Evolutionary conservation across 2,797 vertebrate genomes (phyloP), one percentile per base, ranked within the genome.

Genomic region (Falco novaeseelandiae): DNA sequence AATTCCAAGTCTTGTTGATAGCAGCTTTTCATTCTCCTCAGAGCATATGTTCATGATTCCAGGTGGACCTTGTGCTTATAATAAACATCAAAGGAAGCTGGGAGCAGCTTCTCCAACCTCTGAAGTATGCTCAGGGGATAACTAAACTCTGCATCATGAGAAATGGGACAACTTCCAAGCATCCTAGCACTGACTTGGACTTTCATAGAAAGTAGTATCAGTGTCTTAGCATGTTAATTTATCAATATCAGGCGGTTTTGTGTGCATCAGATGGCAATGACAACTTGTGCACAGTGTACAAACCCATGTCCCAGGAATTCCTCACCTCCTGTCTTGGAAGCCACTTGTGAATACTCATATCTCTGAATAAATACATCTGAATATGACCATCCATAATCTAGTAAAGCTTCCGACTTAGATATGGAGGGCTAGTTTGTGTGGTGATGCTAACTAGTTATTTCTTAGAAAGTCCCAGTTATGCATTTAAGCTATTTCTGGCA

Each of bases 221-320:
- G 25, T 20, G 40, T 4, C 16, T 79, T 51, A 54, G 15, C 22
- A 51, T 71, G 14, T 20, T 1, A 1, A 7, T 66, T 79, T 84
- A 57, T 61, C 51, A 65, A 1, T 4, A 8, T 29, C 16, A 66
- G 36, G 6, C 0, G 0, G 38, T 27, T 71, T 54, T 36, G 2
- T 66, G 21, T 32, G 34, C 18, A 55, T 67, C 26, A 71, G 29
- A 30, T 49, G 57, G 29, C 34, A 78, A 30, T 49, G 62, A 32
- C 34, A 78, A 44, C 13, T 34, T 15, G 9, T 36, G 25, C 16
- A 61, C 17, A 26, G 14, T 9, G 4, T 19, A 44, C 49, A 57
- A 81, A 70, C 12, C 5, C 14, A 7, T 4, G 4, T 49, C 9
- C 38, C 52, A 82, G 10, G 27, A 58, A 58, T 74, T 58, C 25